Conservation (phyloP, 2,113 vertebrate species). For the Centropus bengalensis region DNA sequence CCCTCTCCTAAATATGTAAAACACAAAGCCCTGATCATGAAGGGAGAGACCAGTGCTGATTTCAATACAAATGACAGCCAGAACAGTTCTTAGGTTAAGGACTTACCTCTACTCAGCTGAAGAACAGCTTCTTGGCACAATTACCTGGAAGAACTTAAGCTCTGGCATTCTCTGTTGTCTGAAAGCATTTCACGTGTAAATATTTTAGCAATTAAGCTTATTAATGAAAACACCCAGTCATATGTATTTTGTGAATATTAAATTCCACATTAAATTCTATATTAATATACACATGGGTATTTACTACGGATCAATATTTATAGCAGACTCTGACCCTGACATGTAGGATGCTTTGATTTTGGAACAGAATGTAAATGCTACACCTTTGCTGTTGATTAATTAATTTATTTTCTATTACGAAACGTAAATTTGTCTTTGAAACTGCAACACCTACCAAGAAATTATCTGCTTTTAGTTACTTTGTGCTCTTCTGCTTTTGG, state of each 20-base stretch:
- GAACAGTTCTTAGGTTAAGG: neutral
- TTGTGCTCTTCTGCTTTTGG: neutral
- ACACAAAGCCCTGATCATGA: neutral
- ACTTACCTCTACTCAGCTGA: neutral
- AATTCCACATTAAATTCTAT: neutral
- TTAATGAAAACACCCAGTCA: neutral
- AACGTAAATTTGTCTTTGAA: neutral
- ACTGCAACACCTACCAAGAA: neutral
- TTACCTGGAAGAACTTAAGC: neutral
- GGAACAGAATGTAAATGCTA: neutral
- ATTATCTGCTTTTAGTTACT: neutral
- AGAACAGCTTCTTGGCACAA: neutral
- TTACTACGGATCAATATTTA: neutral
- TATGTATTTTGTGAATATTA: neutral
- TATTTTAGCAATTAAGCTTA: neutral
- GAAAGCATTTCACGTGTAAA: neutral
- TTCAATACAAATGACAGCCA: neutral
- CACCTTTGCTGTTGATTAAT: neutral
- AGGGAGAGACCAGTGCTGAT: neutral
- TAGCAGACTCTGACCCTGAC: neutral
- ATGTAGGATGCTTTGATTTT: neutral
- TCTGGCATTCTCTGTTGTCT: neutral
- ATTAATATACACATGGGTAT: neutral
- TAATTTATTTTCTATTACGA: neutral
- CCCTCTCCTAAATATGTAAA: rapidly evolving